Conservation (phyloP, 2,113 vertebrate genomes). For the Oreochromis tanganicae region DNA sequence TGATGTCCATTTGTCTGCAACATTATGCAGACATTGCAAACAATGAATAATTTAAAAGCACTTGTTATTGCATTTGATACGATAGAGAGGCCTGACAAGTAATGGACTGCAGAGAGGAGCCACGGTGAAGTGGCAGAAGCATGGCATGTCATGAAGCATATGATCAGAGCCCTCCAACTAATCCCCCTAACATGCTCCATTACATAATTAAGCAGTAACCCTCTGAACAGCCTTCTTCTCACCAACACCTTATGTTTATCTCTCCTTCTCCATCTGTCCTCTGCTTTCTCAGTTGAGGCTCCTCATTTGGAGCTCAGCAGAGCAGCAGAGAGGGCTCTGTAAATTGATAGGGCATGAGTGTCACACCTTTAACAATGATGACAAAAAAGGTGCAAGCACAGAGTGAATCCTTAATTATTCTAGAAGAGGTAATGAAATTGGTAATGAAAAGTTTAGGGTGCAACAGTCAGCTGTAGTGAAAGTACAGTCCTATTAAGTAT, state of each 20-base stretch:
- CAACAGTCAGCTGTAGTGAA: not conserved
- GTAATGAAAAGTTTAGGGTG: not conserved
- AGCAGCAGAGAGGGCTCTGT: not conserved
- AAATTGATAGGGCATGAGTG: not conserved
- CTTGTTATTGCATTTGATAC: not conserved
- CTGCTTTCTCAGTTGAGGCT: not conserved
- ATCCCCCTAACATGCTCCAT: conserved; percentile 46
- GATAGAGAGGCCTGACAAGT: not conserved
- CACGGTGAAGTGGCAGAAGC: not conserved
- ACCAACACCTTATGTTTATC: conserved; percentile 41
- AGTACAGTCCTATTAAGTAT: not conserved
- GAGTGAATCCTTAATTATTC: conserved; percentile 8
- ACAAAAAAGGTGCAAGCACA: conserved; percentile 14
- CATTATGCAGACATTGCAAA: not conserved
- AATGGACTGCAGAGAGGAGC: not conserved
- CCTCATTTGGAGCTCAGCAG: not conserved
- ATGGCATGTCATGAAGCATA: not conserved
- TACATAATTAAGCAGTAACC: conserved; percentile 49
- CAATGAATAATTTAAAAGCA: conserved; percentile 29
- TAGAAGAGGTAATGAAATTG: not conserved
- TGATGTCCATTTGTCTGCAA: conserved; percentile 2
- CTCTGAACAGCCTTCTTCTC: not conserved
- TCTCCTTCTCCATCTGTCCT: conserved; percentile 30
- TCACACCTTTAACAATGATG: not conserved
- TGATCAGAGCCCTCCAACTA: conserved; percentile 46